Evolutionary conservation across 2,888 invertebrate species (phyloP), one percentile per base, ranked within the genome.

Genomic region (Melinaea marsaeus): DNA sequence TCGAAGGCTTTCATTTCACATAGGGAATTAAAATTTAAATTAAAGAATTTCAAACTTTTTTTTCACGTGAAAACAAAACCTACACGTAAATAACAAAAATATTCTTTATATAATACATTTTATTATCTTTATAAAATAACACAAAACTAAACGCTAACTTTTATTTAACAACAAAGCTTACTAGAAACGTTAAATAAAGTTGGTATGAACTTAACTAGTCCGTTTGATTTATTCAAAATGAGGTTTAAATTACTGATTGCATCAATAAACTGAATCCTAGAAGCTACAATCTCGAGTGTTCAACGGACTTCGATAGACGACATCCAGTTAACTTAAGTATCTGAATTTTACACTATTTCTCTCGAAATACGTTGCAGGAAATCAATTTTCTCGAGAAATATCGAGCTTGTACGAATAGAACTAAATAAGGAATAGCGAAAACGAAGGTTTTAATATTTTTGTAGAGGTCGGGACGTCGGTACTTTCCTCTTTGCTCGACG

Each of bases 401-500:
- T 79, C 79, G 69, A 74, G 77, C 69, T 75, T 75, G 72, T 74
- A 77, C 69, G 74, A 75, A 78, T 78, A 59, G 64, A 67, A 76
- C 71, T 71, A 72, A 71, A 69, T 65, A 70, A 74, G 72, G 68
- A 64, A 69, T 70, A 70, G 71, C 70, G 70, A 73, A 69, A 69
- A 72, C 71, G 71, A 74, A 72, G 73, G 75, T 79, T 88, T 86
- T 86, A 86, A 88, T 88, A 88, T 87, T 88, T 88, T 86, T 83
- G 81, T 76, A 75, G 80, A 75, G 79, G 79, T 79, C 75, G 79
- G 72, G 75, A 78, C 79, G 78, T 22, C 22, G 22, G 22, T 22
- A 57, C 69, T 66, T 62, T 70, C 71, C 74, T 74, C 78, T 74
- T 75, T 75, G 77, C 76, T 72, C 76, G 78, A 77, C 79, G 85